Percentiles rank a stretch among this genome's conserved stretches.
These are phyloP conservation scores for Laterallus jamaicensis DNA, from an alignment of 2,113 vertebrate species.

Conservation along the genomic window DNA sequence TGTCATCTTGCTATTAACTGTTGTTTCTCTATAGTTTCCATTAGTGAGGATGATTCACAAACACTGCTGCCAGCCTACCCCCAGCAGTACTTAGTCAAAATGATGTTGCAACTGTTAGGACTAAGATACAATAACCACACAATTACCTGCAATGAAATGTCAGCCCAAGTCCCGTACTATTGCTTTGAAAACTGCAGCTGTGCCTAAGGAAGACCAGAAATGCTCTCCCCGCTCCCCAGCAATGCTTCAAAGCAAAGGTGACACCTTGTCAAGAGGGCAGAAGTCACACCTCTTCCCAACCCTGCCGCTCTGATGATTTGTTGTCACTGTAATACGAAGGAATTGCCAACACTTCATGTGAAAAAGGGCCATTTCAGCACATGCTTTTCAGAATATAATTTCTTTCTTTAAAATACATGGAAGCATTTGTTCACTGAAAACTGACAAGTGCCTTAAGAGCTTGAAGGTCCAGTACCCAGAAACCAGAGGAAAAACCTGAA, in stretches of 20 bases:
- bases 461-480: not conserved
- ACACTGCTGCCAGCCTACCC: not conserved
- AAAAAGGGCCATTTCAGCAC: not conserved
- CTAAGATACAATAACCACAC: not conserved
- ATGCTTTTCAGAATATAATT: not conserved
- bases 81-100: not conserved
- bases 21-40: not conserved
- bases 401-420: not conserved
- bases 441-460: not conserved
- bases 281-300: not conserved
- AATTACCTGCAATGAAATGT: not conserved
- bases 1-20: not conserved
- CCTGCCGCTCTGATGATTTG: not conserved
- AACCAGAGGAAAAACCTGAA: not conserved
- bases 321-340: not conserved
- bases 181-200: not conserved
- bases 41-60: not conserved
- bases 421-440: not conserved
- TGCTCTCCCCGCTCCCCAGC: rapidly evolving
- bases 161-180: rapidly evolving
- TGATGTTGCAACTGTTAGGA: not conserved
- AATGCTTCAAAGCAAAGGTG: not conserved
- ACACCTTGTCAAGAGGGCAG: not conserved
- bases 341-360: not conserved
- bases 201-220: not conserved